Evolutionary conservation across 2,888 invertebrate species (phyloP), one percentile per base, ranked within the genome.

Genomic region (Hypomecis atomaria): DNA sequence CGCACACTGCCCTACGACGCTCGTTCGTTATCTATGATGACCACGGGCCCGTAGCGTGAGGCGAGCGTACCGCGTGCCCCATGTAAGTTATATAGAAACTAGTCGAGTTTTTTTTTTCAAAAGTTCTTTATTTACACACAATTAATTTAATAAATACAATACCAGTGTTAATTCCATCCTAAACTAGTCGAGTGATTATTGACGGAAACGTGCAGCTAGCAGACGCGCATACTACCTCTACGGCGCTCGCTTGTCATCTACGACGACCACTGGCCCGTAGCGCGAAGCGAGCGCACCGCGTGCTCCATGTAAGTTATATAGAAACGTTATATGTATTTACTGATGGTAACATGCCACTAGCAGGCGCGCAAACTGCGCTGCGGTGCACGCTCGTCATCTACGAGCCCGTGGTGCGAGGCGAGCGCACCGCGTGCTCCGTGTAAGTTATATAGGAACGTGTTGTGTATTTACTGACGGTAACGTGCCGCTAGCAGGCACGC

Each of bases 11-110:
- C 76, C 81, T 98, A 76, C 97, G 96, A 54, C 96, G 96, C 83
- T 97, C 98, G 6, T 88, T 99, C 40, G 97, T 98, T 1, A 94
- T 99, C 54, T 97, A 96, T 78, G 98, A 97, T 81, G 98, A 98
- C 80, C 95, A 96, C 79, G 97, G 97, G 0, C 98, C 98, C 0
- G 95, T 96, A 67, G 98, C 98, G 0, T 90, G 98, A 70, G 98
- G 98, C 10, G 97, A 98, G 85, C 90, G 98, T 67, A 92, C 98
- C 81, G 98, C 97, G 0, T 99, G 99, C 84, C 96, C 98, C 7
- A 94, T 94, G 97, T 97, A 86, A 94, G 93, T 88, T 5, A 8
- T n/a, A n/a, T n/a, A n/a, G n/a, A n/a, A n/a, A 96, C 97, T 10
- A 94, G 97, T 49, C 94, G 94, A 53, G 90, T 98, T 75, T 97